Percentiles rank a stretch among this genome's conserved stretches.
Conservation (phyloP, 2,113 vertebrate species). For the Gobius niger region DNA sequence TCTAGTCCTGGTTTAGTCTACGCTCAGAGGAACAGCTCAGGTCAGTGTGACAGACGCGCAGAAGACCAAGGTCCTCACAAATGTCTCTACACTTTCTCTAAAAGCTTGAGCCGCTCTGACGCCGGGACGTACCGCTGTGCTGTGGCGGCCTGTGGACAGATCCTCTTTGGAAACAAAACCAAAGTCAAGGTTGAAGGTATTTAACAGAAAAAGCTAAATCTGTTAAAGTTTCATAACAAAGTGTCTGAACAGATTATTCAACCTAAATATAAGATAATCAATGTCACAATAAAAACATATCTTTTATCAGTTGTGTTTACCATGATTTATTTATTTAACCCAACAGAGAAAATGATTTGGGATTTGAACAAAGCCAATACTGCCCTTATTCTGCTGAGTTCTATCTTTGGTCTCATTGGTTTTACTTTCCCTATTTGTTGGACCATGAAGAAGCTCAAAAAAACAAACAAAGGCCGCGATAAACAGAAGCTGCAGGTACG, state of each 20-base stretch:
- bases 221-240: no score
- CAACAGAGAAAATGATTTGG: no score
- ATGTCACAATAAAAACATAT: no score
- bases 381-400: not conserved
- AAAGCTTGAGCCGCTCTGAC: conserved; percentile 26
- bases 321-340: no score
- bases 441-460: not conserved
- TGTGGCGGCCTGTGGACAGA: conserved; percentile 20
- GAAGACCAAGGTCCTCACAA: conserved; percentile 6
- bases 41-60: conserved; percentile 5
- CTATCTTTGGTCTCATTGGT: not conserved
- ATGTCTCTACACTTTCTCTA: conserved; percentile 26
- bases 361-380: no score
- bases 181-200: conserved; percentile 12
- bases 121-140: conserved; percentile 37
- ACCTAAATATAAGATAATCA: no score
- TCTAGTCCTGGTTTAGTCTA: not conserved
- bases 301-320: no score
- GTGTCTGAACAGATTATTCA: no score
- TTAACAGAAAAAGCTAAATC: no score
- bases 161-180: conserved; percentile 33
- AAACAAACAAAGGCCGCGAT: not conserved
- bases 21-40: not conserved
- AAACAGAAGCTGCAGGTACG: not conserved
- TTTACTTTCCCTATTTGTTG: not conserved